Percentiles rank a stretch among this genome's conserved stretches.
Evolutionary conservation across 2,888 invertebrate genomes (phyloP).

Genomic region (Drosophila affinis): DNA sequence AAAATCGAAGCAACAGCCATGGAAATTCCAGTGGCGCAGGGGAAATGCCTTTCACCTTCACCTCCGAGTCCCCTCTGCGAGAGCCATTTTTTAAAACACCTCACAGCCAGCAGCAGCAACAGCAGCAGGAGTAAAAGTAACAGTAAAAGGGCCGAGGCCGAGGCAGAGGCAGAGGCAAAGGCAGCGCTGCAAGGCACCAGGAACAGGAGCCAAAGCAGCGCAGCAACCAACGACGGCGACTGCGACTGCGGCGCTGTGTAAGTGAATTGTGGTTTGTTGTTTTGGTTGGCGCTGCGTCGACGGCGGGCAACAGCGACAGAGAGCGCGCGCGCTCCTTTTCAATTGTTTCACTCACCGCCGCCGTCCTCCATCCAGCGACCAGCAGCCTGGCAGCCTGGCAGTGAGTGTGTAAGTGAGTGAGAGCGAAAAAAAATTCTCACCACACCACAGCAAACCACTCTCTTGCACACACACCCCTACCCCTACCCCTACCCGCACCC

Average conservation of each 20-base stretch:
- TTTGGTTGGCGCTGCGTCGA: constrained; percentile 70
- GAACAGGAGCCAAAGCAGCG: constrained; percentile 45
- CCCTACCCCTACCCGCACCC: constrained; percentile 40
- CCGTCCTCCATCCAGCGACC: neutral
- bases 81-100: constrained; percentile 1
- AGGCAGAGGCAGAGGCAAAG: neutral
- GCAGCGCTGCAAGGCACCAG: neutral
- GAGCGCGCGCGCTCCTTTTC: constrained; percentile 20
- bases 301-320: constrained; percentile 38
- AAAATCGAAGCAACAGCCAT: neutral
- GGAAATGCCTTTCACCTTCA: constrained; percentile 21
- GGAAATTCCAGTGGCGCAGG: constrained; percentile 50
- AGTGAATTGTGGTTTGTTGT: constrained; percentile 83
- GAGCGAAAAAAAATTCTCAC: constrained; percentile 40
- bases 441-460: constrained; percentile 27
- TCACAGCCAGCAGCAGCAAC: neutral
- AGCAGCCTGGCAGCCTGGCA: neutral
- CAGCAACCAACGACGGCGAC: constrained; percentile 27
- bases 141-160: neutral
- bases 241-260: constrained; percentile 69
- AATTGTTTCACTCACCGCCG: constrained; percentile 2
- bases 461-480: neutral
- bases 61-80: neutral
- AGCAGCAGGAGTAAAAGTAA: neutral
- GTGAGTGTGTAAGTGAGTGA: constrained; percentile 17